Conservation (phyloP, 2,113 vertebrate genomes). For the Apaloderma vittatum region DNA sequence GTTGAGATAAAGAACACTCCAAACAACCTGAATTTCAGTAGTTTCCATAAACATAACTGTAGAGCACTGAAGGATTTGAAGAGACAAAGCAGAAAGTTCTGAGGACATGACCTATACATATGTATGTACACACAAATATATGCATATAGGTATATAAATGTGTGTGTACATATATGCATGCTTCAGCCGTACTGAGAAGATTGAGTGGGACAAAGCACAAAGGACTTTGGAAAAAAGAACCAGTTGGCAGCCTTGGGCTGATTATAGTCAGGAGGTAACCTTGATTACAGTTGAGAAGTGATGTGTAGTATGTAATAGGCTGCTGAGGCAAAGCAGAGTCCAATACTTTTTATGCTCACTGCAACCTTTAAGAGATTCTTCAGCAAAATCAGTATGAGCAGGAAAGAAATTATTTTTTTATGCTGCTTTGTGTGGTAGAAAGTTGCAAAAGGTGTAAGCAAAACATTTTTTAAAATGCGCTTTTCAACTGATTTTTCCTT, state of each 20-base stretch:
- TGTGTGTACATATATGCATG: not conserved
- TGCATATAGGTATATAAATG: not conserved
- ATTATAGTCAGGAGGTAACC: not conserved
- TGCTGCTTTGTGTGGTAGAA: not conserved
- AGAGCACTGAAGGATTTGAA: not conserved
- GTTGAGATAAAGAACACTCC: not conserved
- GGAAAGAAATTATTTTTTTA: not conserved
- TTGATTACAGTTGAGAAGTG: not conserved
- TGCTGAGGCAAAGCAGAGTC: not conserved
- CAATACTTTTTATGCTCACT: not conserved
- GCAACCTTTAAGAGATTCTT: not conserved
- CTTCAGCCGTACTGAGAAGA: not conserved
- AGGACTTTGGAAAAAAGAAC: not conserved
- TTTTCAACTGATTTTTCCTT: not conserved
- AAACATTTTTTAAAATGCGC: not conserved
- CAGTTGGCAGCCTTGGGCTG: not conserved
- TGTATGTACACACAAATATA: accelerated
- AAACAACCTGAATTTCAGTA: not conserved
- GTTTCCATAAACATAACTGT: not conserved
- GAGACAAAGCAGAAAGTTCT: not conserved
- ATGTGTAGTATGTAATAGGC: not conserved
- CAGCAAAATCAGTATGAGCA: not conserved
- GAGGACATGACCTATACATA: not conserved
- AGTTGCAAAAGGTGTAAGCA: not conserved
- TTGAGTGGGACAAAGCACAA: not conserved